phyloP scores from a whole-genome alignment of 2,113 vertebrate genomes.

The Morone chrysops region DNA sequence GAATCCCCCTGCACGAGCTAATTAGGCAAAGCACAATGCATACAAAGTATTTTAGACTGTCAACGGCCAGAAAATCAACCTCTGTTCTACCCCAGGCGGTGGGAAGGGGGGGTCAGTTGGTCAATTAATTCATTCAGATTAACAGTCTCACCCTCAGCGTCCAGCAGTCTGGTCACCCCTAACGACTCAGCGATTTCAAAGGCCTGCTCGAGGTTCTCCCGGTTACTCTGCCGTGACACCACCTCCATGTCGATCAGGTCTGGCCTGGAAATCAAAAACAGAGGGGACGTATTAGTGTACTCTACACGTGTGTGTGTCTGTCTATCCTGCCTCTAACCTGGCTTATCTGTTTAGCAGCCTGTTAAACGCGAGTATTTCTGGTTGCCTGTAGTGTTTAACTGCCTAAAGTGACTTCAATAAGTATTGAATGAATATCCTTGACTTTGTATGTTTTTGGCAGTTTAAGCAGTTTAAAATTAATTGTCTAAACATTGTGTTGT shows the following conservation, averaged over 20 bases:
- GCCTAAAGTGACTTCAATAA: not conserved
- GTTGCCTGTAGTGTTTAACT: not conserved
- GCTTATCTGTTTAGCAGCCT: not conserved
- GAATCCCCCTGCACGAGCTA: not conserved
- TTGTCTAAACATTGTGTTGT: too few relatives aligned
- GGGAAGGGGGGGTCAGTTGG: not conserved
- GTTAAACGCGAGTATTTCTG: not conserved
- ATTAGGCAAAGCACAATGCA: not conserved
- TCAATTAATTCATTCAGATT: not conserved
- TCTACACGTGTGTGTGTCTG: not conserved
- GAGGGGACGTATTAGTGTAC: not conserved
- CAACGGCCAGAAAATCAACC: not conserved
- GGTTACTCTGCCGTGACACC: conserved; percentile 92
- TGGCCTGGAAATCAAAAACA: conserved; percentile 84
- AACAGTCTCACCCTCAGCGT: conserved; percentile 91
- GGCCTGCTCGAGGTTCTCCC: conserved; percentile 97
- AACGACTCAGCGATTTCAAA: conserved; percentile 97
- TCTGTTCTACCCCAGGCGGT: not conserved
- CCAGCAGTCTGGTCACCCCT: conserved; percentile 94
- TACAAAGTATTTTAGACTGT: not conserved
- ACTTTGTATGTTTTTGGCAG: not conserved
- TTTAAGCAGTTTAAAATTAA: not conserved
- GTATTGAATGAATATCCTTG: not conserved
- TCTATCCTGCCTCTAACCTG: not conserved
- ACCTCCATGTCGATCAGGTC: conserved; percentile 98